Percentiles rank a stretch among this genome's conserved stretches.
Evolutionary conservation across 2,888 invertebrate species (phyloP).

Genomic region (Leucophora obtusa): DNA sequence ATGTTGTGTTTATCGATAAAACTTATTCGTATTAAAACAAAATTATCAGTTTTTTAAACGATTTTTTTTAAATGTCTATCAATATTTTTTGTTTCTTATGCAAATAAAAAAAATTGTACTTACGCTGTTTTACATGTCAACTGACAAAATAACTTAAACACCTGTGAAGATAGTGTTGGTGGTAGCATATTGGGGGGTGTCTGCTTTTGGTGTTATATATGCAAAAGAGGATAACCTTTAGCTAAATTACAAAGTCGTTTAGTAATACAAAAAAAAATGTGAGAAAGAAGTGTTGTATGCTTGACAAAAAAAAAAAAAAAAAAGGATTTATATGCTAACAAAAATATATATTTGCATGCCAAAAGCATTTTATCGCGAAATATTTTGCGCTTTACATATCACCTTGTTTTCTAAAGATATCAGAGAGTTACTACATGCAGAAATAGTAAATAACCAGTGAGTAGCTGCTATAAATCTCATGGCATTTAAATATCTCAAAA

Average conservation of each 20-base stretch:
- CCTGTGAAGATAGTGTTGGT: background rate
- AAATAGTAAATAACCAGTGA: background rate
- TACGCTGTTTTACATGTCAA: too few relatives aligned
- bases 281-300: background rate
- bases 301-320: background rate
- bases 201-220: constrained; percentile 13
- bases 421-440: background rate
- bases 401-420: constrained; percentile 10
- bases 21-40: too few relatives aligned
- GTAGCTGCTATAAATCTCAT: constrained; percentile 9
- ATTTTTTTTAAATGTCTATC: too few relatives aligned
- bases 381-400: constrained; percentile 46
- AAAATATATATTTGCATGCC: constrained; percentile 48
- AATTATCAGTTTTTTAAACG: too few relatives aligned
- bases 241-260: constrained; percentile 56
- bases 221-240: constrained; percentile 37
- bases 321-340: constrained; percentile 43
- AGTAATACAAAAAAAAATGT: constrained; percentile 15
- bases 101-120: too few relatives aligned
- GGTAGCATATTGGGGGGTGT: background rate
- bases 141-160: too few relatives aligned
- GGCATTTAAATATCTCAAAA: constrained; percentile 11
- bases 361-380: constrained; percentile 47
- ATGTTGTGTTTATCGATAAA: too few relatives aligned
- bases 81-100: too few relatives aligned